A percentile compares a stretch with the other conserved stretches of the same genome.
These are phyloP conservation scores for Haemorhous mexicanus DNA, from an alignment of 2,113 vertebrate genomes.

Conservation along the genomic window DNA sequence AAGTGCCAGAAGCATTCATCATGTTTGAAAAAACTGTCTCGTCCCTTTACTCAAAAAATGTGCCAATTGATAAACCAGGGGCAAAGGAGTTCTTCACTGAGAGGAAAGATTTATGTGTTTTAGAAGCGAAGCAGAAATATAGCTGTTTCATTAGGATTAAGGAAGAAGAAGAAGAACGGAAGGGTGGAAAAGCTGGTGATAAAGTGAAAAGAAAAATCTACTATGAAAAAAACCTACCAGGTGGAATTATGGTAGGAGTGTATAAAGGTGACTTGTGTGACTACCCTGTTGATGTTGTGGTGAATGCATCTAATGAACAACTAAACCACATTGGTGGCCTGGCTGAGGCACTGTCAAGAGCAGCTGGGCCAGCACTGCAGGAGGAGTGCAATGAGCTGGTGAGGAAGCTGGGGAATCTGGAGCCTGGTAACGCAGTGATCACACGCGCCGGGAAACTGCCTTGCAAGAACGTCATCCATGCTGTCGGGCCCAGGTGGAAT, in stretches of 20 bases:
- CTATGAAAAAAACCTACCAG: constrained; percentile 21
- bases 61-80: constrained; percentile 73
- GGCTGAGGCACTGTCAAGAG: constrained; percentile 58
- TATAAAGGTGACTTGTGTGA: constrained; percentile 73
- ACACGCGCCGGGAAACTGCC: constrained; percentile 69
- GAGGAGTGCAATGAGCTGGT: constrained; percentile 63
- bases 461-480: constrained; percentile 80
- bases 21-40: constrained; percentile 32
- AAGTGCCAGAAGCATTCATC: constrained; percentile 46
- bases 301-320: constrained; percentile 69
- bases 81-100: constrained; percentile 73
- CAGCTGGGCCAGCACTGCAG: constrained; percentile 79
- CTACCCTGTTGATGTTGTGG: constrained; percentile 74
- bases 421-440: constrained; percentile 56
- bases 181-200: background rate
- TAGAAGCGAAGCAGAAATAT: constrained; percentile 27
- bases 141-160: constrained; percentile 76
- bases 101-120: constrained; percentile 38
- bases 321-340: constrained; percentile 68
- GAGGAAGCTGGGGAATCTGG: background rate
- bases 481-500: constrained; percentile 74
- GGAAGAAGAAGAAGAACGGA: constrained; percentile 1
- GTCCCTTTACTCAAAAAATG: constrained; percentile 48
- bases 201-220: background rate
- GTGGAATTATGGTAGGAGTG: constrained; percentile 73